Evolutionary conservation across 2,113 vertebrate species (phyloP), one percentile per base, ranked within the genome.

Genomic region (Mungos mungo): DNA sequence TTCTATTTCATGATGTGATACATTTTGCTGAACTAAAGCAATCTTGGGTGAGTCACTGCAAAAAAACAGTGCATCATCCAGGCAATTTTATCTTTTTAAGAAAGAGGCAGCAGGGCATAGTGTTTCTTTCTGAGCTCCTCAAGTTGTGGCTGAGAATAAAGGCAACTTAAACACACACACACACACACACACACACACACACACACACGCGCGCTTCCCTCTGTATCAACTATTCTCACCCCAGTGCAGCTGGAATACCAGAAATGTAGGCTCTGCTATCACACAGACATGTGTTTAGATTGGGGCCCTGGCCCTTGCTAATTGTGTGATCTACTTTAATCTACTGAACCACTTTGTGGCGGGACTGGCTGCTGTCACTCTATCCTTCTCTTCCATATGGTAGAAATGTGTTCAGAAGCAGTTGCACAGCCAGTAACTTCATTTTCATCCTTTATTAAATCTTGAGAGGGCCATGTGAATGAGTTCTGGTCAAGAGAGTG

Each of bases 21-120:
- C 13, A 84, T 88, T 86, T 96, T 96, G 76, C 80, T 97, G 77
- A 85, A 82, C 60, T 88, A 93, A 93, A 96, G 81, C 71, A 91
- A 63, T 89, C 77, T 72, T 79, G 77, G 27, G 47, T 97, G 91
- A 97, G 77, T 96, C 91, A 91, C 45, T 41, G 45, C 13, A 47
- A 76, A 80, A 80, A 76, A 65, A 33, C 47, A 89, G 66, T 31
- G 69, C 45, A 89, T 86, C 96, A 82, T 66, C 60, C 57, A 68
- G 87, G 50, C 63, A 95, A 87, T 90, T 89, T 93, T 18, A 68
- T 76, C 87, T 95, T 66, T 84, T 77, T 82, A 31, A 66, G 45
- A 95, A 86, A 93, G 63, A 60, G 33, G 33, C 72, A 82, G 23
- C 35, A 79, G 47, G 16, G 60, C 38, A 71, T 5, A 82, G 6